Base-by-base conservation (phyloP, 2,797 vertebrate genomes). In the Anguilla obscura region DNA sequence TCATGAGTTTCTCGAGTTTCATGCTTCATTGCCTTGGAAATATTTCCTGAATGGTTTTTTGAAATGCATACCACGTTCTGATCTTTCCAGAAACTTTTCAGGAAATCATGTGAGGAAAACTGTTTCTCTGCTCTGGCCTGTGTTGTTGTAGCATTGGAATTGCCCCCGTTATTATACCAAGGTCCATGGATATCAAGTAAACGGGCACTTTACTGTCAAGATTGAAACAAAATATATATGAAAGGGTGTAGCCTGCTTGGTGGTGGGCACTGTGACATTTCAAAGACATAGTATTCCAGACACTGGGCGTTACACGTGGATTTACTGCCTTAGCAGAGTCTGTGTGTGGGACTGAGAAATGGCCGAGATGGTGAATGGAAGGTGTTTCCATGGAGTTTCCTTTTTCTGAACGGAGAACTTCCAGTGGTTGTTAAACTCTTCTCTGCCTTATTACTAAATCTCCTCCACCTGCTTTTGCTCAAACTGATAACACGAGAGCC, bases 311-410 rank as follows among this genome's bases (percentile, higher is more conserved):
- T 71, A 36, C 74, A 79, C 74, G 52, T 82, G 71, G 74, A 82
- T 87, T 79, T 87, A 86, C 66, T 58, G 50, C 71, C 52, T 63
- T 14, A 45, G 56, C 80, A 27, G 16, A 36, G 48, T 87, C 18
- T 87, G 86, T 56, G 50, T 82, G 71, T 87, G 56, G 27, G 7
- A 80, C 69, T 21, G 27, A 52, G 86, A 80, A 74, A 87, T 82
- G 50, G 76, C 56, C 52, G 40, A 82, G 86, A 60, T 56, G 3
- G n/a, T 80, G 50, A 87, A 82, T 54, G 80, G 52, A 87, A 87
- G 56, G 56, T 82, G 85, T 86, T 60, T 71, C 85, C 85, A 86
- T 86, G 85, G 85, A 71, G 48, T 71, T 86, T 56, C 52, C 33
- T 50, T 45, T 27, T 69, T 76, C 40, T 71, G 40, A 76, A 52